Base-by-base conservation (phyloP, 2,888 invertebrate genomes). In the Catocala sponsa region DNA sequence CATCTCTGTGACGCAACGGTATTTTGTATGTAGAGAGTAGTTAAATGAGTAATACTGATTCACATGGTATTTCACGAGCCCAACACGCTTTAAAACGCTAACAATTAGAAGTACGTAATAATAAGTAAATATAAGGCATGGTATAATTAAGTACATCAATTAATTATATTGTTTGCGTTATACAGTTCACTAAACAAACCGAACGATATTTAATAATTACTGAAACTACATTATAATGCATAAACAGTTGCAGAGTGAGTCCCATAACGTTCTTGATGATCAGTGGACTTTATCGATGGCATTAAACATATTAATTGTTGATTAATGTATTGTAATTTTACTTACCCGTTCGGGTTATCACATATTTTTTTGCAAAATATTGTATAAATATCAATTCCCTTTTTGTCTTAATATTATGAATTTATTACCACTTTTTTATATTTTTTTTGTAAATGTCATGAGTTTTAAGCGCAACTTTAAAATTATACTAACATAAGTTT, bases 1-100 rank as follows among this genome's bases (percentile, higher is more conserved):
- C 94, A 94, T 95, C 92, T 91, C 87, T 89, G 89, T 90, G 91
- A 44, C 47, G 59, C 49, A 61, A 58, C 59, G 56, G 62, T 70
- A 67, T 64, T 74, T 76, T 68, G 76, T 77, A 38, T 67, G 82
- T 90, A 87, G 85, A 75, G 2, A 6, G 69, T 87, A 87, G 84
- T 55, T 57, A 64, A 66, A 68, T 76, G 59, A 72, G 59, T 70
- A 74, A 74, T 65, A 74, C 56, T 72, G 50, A 76, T 57, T 76
- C 83, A 85, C 80, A 62, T 73, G 49, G 74, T 75, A 71, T 82
- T 83, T 77, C 79, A 78, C 71, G 69, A 72, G 70, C 79, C 84
- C 78, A 75, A 83, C 83, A 86, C 85, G 86, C 88, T 87, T 15
- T 63, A 41, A 63, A 76, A 80, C 65, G 84, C 85, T 85, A 71